Base-by-base conservation (phyloP, 2,888 invertebrate genomes). In the Rotaria magnacalcarata region DNA sequence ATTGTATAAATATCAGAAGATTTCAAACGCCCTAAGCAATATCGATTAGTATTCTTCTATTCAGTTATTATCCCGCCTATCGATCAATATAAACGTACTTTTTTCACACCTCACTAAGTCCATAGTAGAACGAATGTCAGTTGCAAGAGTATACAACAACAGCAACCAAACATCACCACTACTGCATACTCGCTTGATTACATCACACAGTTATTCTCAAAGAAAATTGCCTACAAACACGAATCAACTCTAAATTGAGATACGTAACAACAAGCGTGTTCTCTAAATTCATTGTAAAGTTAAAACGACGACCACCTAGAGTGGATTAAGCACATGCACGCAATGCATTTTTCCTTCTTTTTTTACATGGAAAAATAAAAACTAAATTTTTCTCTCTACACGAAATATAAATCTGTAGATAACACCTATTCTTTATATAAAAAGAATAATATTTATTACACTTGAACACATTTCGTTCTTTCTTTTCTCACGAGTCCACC, bases 391-490 rank as follows among this genome's bases (percentile, higher is more conserved):
- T 5, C 21, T 5, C 21, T 54, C 54, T 54, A 5, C 5, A 54
- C 21, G 21, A 54, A 54, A 54, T 6, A 19, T 54, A 67, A 67
- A 67, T 67, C 67, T 41, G 67, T 67, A 2, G 67, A 67, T 67
- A 34, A 34, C 67, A 67, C 67, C 67, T 67, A 41, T 27, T 67
- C 27, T 67, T 27, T 67, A 5, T 14, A 27, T 5, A 67, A 67
- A 34, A 67, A 67, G 67, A 67, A 67, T 67, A 67, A 67, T 34
- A 34, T 67, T 67, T 67, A 67, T 67, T 67, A 34, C 67, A 67
- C 67, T 67, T 67, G 67, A 27, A 67, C 34, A 67, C 67, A 67
- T 67, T 60, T 50, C 50, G 8, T 50, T 50, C 50, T 50, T 60
- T 56, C 56, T 67, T 67, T 67, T 67, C 67, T 67, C 67, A 67